Base-by-base conservation (phyloP, 1,140 invertebrate species). In the Sitobion miscanthi region DNA sequence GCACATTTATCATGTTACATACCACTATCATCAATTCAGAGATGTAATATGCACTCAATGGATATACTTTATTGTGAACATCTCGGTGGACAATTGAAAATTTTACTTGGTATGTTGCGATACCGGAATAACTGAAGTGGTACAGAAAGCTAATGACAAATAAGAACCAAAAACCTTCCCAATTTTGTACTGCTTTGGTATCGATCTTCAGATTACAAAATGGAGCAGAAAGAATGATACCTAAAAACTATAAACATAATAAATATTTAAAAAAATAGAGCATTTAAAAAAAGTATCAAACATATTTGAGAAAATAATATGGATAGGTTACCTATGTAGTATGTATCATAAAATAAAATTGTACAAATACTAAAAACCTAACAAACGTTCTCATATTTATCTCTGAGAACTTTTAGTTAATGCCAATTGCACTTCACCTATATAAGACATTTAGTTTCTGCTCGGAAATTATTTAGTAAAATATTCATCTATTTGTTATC, bases 101-200 rank as follows among this genome's bases (percentile, higher is more conserved):
- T 95, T 97, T 97, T 88, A 95, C 95, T 0, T 97, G 97, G 95
- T 97, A 97, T 7, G 96, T 96, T 94, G 97, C 96, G 94, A 97
- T 96, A 11, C 97, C 96, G 6, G 96, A 95, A 94, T 97, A 97
- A 94, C 96, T 96, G 94, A 96, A 97, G 9, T 96, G 96, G 94
- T 97, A 97, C 91, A 97, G 96, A 1, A 96, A 96, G 95, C 97
- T 97, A 5, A 96, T 96, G 30, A 97, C 96, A 85, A 97, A 96
- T 30, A 97, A 95, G 95, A 97, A 97, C 93, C 97, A 94, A 0
- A 97, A 95, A 69, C 97, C 97, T 95, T 97, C 96, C 35, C 97
- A 96, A 95, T 97, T 97, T 95, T 97, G 97, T 77, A 97, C 97
- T 87, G 96, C 96, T 1, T 95, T 95, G 94, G 97, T 96, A 94